These are phyloP conservation scores for Caenorhabditis sp. DNA, from an alignment of 2,888 invertebrate species.

Conservation along the genomic window DNA sequence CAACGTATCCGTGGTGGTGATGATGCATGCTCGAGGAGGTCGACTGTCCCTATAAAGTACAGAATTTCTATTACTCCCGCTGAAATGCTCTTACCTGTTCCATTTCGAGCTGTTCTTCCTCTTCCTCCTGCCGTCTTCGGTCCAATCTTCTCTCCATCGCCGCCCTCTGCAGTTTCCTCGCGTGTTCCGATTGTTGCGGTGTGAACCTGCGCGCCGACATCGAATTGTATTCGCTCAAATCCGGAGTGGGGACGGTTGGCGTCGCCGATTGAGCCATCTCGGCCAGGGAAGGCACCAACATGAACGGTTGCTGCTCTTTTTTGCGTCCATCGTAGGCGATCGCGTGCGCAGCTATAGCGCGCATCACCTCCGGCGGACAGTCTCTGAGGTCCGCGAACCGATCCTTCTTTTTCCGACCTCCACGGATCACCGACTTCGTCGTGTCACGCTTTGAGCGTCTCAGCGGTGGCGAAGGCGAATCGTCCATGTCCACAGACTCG, in stretches of 20 bases:
- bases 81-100: too few relatives aligned
- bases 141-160: too few relatives aligned
- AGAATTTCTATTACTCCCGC: too few relatives aligned
- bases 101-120: too few relatives aligned
- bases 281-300: constrained; percentile 1
- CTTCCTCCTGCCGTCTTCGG: too few relatives aligned
- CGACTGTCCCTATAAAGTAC: too few relatives aligned
- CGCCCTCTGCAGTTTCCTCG: too few relatives aligned
- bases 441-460: constrained; percentile 6
- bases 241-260: constrained; percentile 3
- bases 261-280: neutral
- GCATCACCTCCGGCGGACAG: constrained; percentile 35
- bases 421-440: constrained; percentile 21
- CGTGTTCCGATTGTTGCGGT: constrained; percentile 3
- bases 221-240: neutral
- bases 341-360: constrained; percentile 35
- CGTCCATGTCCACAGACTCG: too few relatives aligned
- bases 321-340: constrained; percentile 32
- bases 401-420: constrained; percentile 5
- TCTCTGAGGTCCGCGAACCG: constrained; percentile 25
- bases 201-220: neutral
- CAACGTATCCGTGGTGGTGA: neutral
- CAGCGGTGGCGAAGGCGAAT: neutral
- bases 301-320: constrained; percentile 27
- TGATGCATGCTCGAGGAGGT: too few relatives aligned